Base-by-base conservation (phyloP, 2,113 vertebrate genomes). In the Fulmarus glacialis region DNA sequence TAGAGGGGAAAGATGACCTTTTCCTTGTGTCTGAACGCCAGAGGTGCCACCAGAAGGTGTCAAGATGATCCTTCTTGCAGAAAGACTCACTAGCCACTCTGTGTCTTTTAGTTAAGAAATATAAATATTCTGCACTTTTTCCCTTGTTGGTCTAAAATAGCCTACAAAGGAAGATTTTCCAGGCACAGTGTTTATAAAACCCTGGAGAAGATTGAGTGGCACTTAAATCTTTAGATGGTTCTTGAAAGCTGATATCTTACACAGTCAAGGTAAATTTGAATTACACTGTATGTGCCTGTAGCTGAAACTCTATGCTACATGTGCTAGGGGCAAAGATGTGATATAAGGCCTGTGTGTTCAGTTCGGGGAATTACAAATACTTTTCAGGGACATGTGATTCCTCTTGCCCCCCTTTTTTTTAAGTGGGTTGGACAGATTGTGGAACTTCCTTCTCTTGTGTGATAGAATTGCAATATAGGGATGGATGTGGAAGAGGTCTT, bases 121-220 rank as follows among this genome's bases (percentile, higher is more conserved):
- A 42, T 1, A 91, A 64, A 87, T 64, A 55, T 36, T 90, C 45
- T 73, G 24, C 29, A 12, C 6, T 70, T 90, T 58, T 88, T 58
- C 9, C 24, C 43, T 42, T 55, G 20, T 82, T 89, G 42, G 72
- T 77, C 82, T 75, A 64, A 93, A 90, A 80, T 43, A 75, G 32
- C 15, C 42, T 78, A 27, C 36, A 68, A 92, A 67, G 56, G 42
- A 91, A 87, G 42, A 66, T 78, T 87, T 90, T 93, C 52, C 20
- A 72, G 77, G 52, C 81, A 73, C 7, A 63, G 16, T 74, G 60
- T 93, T 93, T 86, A 66, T 87, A 91, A 93, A 96, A 95, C 30
- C 43, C 72, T 74, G 55, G 50, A 91, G 89, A 89, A 43, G 38
- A 67, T 2, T 79, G 56, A 95, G 43, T 89, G 87, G 50, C 56